Percentiles rank a stretch among this genome's conserved stretches.
Conservation (phyloP, 2,888 invertebrate genomes). For the Subacronicta megacephala region DNA sequence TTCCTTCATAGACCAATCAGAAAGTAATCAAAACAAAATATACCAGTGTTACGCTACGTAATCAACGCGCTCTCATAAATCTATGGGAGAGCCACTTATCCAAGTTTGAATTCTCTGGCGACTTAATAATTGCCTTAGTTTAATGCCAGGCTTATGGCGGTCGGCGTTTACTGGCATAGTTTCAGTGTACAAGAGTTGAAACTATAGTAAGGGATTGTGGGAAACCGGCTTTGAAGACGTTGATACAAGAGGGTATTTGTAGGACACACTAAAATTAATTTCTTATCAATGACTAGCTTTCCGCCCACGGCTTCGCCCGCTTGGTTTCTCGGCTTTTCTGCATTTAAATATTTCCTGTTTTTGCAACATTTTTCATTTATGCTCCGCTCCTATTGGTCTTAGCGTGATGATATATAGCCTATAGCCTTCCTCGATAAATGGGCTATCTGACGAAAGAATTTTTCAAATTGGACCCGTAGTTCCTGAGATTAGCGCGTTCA, state of each 20-base stretch:
- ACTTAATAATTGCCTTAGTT: slow-evolving; percentile 61
- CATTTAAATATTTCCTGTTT: too few species aligned
- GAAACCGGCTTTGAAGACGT: background rate
- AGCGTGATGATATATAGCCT: too few species aligned
- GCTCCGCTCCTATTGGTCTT: too few species aligned
- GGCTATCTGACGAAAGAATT: too few species aligned
- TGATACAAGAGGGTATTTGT: background rate
- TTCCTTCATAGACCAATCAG: slow-evolving; percentile 1
- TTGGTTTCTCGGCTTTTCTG: too few species aligned
- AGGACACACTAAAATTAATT: too few species aligned
- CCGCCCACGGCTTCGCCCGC: too few species aligned
- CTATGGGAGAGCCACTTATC: slow-evolving; percentile 42
- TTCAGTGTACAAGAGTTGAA: slow-evolving; percentile 30
- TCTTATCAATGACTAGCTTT: too few species aligned
- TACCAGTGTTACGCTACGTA: slow-evolving; percentile 15
- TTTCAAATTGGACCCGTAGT: too few species aligned
- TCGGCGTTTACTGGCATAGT: slow-evolving; percentile 40
- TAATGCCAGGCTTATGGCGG: slow-evolving; percentile 41
- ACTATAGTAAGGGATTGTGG: slow-evolving; percentile 14
- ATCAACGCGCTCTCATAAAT: slow-evolving; percentile 51
- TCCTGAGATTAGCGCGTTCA: too few species aligned
- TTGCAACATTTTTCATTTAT: too few species aligned
- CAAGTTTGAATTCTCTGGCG: slow-evolving; percentile 50
- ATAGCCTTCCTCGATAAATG: too few species aligned
- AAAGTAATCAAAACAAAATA: slow-evolving; percentile 6